A percentile compares a stretch with the other conserved stretches of the same genome.
phyloP scores from a whole-genome alignment of 2,888 invertebrate species.

The Caenorhabditis virilis region DNA sequence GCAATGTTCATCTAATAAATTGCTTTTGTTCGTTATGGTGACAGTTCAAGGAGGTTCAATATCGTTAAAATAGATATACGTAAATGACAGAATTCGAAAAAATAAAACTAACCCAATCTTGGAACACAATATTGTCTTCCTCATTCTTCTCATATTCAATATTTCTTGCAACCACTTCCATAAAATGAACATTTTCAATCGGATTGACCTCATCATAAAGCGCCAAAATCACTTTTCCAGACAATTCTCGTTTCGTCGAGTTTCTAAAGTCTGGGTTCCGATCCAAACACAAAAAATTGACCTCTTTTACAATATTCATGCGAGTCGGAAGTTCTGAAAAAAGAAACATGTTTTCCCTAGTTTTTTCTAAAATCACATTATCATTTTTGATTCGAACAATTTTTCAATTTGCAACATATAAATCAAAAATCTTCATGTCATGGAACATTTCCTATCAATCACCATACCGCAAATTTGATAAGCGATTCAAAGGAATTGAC shows the following conservation, averaged over 20 bases:
- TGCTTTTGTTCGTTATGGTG: too few relatives aligned
- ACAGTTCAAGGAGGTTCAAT: background rate
- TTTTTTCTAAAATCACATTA: too few relatives aligned
- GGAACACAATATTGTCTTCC: conserved; percentile 23
- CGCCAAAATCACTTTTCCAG: conserved; percentile 18
- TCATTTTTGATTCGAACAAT: background rate
- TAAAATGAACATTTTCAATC: conserved; percentile 20
- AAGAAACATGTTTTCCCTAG: too few relatives aligned
- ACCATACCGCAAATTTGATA: conserved; percentile 11
- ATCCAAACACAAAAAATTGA: conserved; percentile 24
- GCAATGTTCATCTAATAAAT: too few relatives aligned
- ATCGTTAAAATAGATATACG: background rate
- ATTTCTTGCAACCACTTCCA: conserved; percentile 31
- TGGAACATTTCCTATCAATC: conserved; percentile 28
- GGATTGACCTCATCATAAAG: conserved; percentile 12
- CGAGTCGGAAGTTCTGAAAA: conserved; percentile 16
- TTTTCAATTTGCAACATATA: background rate
- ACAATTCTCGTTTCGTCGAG: conserved; percentile 9
- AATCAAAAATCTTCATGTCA: conserved; percentile 29
- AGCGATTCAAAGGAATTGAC: conserved; percentile 12
- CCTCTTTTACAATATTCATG: conserved; percentile 17
- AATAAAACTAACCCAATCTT: conserved; percentile 26
- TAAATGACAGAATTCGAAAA: background rate
- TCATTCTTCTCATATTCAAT: conserved; percentile 16
- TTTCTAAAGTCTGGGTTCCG: conserved; percentile 4